These are phyloP conservation scores for Plecturocebus donacophilus DNA, from an alignment of 2,113 vertebrate species.

Conservation along the genomic window DNA sequence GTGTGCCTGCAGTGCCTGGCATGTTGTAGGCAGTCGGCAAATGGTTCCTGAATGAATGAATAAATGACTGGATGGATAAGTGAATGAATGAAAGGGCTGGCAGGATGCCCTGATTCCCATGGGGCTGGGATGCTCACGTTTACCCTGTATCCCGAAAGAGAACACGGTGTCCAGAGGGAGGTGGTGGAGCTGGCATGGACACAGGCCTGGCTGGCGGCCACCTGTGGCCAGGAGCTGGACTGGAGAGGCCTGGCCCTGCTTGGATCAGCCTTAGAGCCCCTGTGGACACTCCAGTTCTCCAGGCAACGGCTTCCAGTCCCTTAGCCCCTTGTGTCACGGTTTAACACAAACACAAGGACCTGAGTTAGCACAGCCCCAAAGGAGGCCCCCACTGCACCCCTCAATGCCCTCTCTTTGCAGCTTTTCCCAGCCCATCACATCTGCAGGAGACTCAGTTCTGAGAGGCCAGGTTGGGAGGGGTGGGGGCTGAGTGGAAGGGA, in stretches of 20 bases:
- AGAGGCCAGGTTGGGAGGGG: neutral
- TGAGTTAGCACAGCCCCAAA: neutral
- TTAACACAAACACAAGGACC: neutral
- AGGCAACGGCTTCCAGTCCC: neutral
- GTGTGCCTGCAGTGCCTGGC: neutral
- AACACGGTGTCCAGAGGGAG: neutral
- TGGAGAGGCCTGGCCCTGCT: neutral
- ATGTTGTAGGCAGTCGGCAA: neutral
- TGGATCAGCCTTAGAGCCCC: neutral
- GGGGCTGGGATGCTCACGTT: neutral
- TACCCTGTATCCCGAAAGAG: neutral
- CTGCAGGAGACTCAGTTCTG: neutral
- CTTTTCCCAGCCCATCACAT: neutral
- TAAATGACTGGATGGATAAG: neutral
- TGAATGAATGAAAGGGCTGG: constrained; percentile 14
- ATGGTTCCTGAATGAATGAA: neutral
- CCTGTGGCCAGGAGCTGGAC: neutral
- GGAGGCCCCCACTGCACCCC: fast-evolving
- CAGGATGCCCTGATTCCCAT: neutral
- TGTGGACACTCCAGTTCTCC: neutral
- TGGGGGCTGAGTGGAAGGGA: neutral
- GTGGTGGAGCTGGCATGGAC: neutral
- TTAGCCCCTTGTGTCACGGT: fast-evolving
- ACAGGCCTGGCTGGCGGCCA: neutral
- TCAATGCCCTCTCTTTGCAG: too few relatives aligned